A percentile compares a stretch with the other conserved stretches of the same genome.
Evolutionary conservation across 2,888 invertebrate genomes (phyloP).

Genomic region (Nudaria mundana): DNA sequence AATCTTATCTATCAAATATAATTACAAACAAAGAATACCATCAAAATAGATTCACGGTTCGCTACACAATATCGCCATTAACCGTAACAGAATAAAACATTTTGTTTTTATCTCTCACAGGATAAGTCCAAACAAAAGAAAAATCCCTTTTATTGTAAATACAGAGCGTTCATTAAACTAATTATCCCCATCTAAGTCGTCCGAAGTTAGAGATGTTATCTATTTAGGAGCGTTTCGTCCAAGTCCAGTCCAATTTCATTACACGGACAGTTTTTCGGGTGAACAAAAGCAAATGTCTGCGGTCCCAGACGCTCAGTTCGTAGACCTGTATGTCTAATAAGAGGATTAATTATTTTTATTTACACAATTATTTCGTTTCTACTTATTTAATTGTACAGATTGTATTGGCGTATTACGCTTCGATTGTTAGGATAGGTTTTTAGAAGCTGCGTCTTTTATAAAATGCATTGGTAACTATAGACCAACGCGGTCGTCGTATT

Average conservation of each 20-base stretch:
- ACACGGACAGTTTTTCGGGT: constrained; percentile 47
- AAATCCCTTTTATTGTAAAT: constrained; percentile 36
- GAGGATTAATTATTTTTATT: no score
- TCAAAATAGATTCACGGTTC: no score
- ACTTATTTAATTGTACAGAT: no score
- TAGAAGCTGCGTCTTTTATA: no score
- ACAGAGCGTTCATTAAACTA: constrained; percentile 57
- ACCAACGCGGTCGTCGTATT: no score
- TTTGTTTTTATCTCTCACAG: constrained; percentile 22
- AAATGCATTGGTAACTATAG: no score
- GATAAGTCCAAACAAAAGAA: constrained; percentile 30
- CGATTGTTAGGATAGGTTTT: no score
- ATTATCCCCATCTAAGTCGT: constrained; percentile 52
- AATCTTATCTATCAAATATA: no score
- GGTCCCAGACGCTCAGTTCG: constrained; percentile 3
- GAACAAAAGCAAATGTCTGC: constrained; percentile 17
- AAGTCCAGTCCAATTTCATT: constrained; percentile 61
- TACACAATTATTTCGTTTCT: no score
- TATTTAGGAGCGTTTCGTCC: constrained; percentile 42
- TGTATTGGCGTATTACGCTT: no score
- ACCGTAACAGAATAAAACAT: constrained; percentile 24
- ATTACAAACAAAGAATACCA: no score
- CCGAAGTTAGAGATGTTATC: constrained; percentile 54
- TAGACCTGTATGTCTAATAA: no score
- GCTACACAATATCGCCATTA: constrained; percentile 25